Evolutionary conservation across 2,797 vertebrate genomes (phyloP).

Genomic region (Enteromius anoplus): DNA sequence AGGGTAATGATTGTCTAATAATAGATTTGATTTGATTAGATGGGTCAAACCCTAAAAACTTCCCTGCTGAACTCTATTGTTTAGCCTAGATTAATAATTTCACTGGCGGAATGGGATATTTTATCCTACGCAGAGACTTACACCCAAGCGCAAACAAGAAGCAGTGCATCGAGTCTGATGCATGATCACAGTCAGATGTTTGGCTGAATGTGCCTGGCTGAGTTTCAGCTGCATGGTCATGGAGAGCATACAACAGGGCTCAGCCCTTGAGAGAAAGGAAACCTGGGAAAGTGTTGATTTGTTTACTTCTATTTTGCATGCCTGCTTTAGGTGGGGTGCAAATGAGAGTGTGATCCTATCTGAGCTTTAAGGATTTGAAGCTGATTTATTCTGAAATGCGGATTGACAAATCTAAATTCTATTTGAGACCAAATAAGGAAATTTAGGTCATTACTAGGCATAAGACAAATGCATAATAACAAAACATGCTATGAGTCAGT

Average conservation of each 20-base stretch:
- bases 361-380: background rate
- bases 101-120: background rate
- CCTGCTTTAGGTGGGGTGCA: slow-evolving; percentile 38
- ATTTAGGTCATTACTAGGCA: slow-evolving; percentile 14
- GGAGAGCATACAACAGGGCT: slow-evolving; percentile 19
- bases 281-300: slow-evolving; percentile 50
- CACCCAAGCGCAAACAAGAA: slow-evolving; percentile 19
- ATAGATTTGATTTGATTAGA: background rate
- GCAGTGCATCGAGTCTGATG: background rate
- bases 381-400: background rate
- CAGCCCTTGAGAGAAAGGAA: slow-evolving; percentile 35
- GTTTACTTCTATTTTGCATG: slow-evolving; percentile 46
- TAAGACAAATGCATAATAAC: slow-evolving; percentile 11
- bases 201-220: slow-evolving; percentile 53
- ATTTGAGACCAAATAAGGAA: slow-evolving; percentile 4
- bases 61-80: background rate
- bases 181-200: slow-evolving; percentile 60
- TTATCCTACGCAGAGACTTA: background rate
- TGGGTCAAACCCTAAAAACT: background rate
- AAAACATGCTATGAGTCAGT: slow-evolving; percentile 34
- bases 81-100: background rate
- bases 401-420: background rate
- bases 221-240: slow-evolving; percentile 54
- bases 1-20: background rate
- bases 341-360: background rate